Evolutionary conservation across 2,113 vertebrate genomes (phyloP).

Genomic region (Monarcha castaneiventris): DNA sequence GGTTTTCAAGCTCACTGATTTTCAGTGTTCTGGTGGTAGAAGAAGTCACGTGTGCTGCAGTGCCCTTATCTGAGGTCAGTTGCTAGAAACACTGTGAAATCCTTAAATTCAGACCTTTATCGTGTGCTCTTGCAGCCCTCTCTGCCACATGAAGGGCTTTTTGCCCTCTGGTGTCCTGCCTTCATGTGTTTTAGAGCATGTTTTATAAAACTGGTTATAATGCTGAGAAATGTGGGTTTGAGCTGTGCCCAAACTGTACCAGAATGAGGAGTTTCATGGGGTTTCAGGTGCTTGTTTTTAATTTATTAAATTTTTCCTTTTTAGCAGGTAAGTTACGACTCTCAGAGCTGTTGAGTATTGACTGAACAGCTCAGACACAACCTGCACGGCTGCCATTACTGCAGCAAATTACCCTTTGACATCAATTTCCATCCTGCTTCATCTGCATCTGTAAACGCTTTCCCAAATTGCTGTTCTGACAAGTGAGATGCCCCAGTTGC

Average conservation of each 20-base stretch:
- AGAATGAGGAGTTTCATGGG: background rate
- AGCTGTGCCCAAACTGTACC: background rate
- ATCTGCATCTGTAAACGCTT: background rate
- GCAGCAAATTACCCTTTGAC: background rate
- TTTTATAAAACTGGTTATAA: background rate
- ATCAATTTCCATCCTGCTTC: background rate
- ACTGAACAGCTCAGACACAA: background rate
- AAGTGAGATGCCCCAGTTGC: constrained; percentile 24
- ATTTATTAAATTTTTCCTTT: background rate
- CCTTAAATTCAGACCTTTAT: background rate
- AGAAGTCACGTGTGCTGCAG: background rate
- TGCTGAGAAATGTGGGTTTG: background rate
- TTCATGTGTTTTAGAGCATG: background rate
- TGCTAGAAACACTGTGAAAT: background rate
- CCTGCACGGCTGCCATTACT: background rate
- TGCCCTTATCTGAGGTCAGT: background rate
- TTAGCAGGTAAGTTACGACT: background rate
- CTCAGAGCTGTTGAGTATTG: background rate
- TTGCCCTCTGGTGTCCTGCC: background rate
- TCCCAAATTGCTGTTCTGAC: constrained; percentile 28
- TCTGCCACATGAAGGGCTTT: background rate
- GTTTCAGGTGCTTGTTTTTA: background rate
- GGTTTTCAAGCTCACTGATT: background rate
- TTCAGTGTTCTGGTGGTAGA: background rate
- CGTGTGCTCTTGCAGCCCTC: background rate